Percentiles rank a stretch among this genome's conserved stretches.
phyloP scores from a whole-genome alignment of 2,888 invertebrate genomes.

The Fragum fragum region DNA sequence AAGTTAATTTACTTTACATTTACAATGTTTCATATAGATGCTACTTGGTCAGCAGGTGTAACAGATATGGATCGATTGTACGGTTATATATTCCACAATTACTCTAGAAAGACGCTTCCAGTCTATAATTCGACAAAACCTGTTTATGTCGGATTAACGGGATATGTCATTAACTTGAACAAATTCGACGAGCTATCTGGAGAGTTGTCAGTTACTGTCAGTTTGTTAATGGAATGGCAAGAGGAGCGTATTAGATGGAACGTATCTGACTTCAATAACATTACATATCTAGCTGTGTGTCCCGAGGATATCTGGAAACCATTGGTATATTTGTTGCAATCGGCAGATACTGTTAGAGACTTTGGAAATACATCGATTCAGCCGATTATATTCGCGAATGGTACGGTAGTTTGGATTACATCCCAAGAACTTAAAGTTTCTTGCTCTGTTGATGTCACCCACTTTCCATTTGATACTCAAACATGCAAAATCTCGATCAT shows the following conservation, averaged over 20 bases:
- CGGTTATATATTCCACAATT: constrained; percentile 26
- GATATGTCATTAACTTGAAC: constrained; percentile 35
- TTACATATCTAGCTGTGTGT: constrained; percentile 14
- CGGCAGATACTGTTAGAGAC: constrained; percentile 2
- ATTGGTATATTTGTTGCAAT: constrained; percentile 29
- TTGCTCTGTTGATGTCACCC: constrained; percentile 47
- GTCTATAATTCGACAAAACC: constrained; percentile 17
- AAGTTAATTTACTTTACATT: background rate
- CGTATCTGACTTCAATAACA: background rate
- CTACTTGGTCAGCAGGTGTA: background rate
- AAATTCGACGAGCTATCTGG: constrained; percentile 56
- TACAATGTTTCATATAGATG: background rate
- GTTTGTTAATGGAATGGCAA: constrained; percentile 22
- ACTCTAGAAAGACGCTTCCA: constrained; percentile 31
- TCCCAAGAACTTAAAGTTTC: constrained; percentile 26
- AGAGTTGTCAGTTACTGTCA: constrained; percentile 19
- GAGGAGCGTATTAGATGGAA: constrained; percentile 42
- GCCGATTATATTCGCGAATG: constrained; percentile 26
- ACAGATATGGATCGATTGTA: constrained; percentile 31
- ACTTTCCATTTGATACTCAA: constrained; percentile 54
- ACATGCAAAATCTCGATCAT: constrained; percentile 25
- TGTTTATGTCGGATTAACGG: background rate
- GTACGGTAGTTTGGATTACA: constrained; percentile 24
- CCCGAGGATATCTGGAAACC: constrained; percentile 47
- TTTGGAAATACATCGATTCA: constrained; percentile 23